Conservation (phyloP, 2,113 vertebrate species). For the Gymnobelideus leadbeateri region DNA sequence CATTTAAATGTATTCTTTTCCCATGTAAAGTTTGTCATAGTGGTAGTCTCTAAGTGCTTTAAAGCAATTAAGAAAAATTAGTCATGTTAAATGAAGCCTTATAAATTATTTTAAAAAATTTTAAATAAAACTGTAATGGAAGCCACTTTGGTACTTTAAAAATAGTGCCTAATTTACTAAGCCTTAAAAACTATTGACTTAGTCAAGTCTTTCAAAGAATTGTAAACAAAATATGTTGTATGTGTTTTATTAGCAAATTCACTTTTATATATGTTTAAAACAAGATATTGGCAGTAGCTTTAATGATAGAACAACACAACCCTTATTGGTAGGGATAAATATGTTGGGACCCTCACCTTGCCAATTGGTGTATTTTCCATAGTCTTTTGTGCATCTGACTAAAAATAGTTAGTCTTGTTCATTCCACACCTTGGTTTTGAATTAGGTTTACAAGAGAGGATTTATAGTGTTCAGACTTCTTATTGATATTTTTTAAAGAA, state of each 20-base stretch:
- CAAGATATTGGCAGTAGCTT: slow-evolving; percentile 11
- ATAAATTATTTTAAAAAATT: slow-evolving; percentile 9
- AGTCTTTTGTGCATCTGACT: slow-evolving; percentile 6
- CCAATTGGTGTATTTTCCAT: slow-evolving; percentile 35
- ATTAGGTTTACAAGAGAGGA: slow-evolving; percentile 20
- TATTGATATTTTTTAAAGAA: slow-evolving; percentile 30
- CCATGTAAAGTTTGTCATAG: not conserved
- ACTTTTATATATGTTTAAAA: slow-evolving; percentile 43
- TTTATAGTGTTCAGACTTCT: not conserved
- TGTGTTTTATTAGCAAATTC: slow-evolving; percentile 6
- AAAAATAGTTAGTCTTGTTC: slow-evolving; percentile 6
- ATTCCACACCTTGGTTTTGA: slow-evolving; percentile 36
- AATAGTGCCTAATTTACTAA: slow-evolving; percentile 24
- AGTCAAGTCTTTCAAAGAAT: slow-evolving; percentile 34
- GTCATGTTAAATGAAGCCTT: slow-evolving; percentile 19
- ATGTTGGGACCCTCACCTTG: slow-evolving; percentile 7
- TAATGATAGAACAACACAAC: not conserved
- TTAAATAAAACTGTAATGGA: not conserved
- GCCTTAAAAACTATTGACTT: slow-evolving; percentile 46
- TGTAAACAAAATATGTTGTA: slow-evolving; percentile 11
- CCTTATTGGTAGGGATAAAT: slow-evolving; percentile 36
- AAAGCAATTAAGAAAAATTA: not conserved
- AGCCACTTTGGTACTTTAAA: slow-evolving; percentile 51
- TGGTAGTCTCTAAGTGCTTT: not conserved
- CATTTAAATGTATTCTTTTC: slow-evolving; percentile 27